A percentile compares a stretch with the other conserved stretches of the same genome.
Evolutionary conservation across 2,113 vertebrate genomes (phyloP).

Genomic region (Holacanthus passer): DNA sequence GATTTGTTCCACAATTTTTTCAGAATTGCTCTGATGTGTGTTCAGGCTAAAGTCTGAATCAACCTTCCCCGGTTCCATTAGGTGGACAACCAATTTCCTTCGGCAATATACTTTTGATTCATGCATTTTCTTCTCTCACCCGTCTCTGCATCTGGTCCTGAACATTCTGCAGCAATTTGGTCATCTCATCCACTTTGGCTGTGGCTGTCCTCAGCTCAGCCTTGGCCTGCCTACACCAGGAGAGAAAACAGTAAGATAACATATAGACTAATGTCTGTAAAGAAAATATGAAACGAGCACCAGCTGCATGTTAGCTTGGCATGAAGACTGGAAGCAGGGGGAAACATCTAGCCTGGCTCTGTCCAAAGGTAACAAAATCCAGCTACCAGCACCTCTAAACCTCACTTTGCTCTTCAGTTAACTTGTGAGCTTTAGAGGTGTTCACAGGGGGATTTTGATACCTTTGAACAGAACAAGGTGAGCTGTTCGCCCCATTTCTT

Average conservation of each 20-base stretch:
- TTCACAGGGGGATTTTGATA: not conserved
- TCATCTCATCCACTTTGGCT: constrained; percentile 90
- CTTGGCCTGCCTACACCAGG: constrained; percentile 86
- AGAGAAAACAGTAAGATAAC: not conserved
- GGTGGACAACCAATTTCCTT: not conserved
- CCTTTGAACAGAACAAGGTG: not conserved
- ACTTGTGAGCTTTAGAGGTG: not conserved
- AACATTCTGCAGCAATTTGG: constrained; percentile 83
- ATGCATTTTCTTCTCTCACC: constrained; percentile 77
- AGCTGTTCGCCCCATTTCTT: not conserved
- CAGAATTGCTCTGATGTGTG: too few relatives aligned
- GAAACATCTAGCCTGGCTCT: not conserved
- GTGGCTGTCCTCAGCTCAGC: constrained; percentile 86
- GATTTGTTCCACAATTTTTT: too few relatives aligned
- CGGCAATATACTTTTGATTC: not conserved
- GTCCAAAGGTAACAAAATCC: not conserved
- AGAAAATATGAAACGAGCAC: too few relatives aligned
- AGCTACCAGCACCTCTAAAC: not conserved
- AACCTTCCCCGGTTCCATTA: too few relatives aligned
- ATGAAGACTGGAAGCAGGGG: not conserved
- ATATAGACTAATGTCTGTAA: not conserved
- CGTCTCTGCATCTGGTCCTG: constrained; percentile 88
- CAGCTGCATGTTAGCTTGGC: not conserved
- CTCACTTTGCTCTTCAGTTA: not conserved
- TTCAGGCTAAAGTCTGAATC: not conserved